phyloP scores from a whole-genome alignment of 2,888 invertebrate genomes.

The Boloria euphrosyne region DNA sequence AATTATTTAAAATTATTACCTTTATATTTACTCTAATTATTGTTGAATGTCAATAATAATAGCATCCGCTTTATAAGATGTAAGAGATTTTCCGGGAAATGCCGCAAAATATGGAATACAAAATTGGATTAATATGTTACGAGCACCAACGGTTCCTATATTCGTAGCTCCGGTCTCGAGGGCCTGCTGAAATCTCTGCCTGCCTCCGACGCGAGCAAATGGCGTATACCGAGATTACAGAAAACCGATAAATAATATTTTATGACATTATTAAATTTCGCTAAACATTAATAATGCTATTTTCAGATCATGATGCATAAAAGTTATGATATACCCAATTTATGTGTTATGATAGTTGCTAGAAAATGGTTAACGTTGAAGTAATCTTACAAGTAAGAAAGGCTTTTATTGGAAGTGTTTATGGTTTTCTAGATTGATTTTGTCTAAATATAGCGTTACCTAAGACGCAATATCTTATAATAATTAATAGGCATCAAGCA shows the following conservation, averaged over 20 bases:
- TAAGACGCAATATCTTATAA: too few relatives aligned
- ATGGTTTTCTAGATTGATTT: too few relatives aligned
- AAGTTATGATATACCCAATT: neutral
- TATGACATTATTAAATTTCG: conserved; percentile 74
- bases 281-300: conserved; percentile 74
- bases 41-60: neutral
- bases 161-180: conserved; percentile 39
- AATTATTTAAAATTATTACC: too few relatives aligned
- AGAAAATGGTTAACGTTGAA: neutral
- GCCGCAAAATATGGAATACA: conserved; percentile 25
- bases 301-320: conserved; percentile 52
- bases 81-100: conserved; percentile 10
- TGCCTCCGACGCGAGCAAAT: conserved; percentile 59
- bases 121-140: conserved; percentile 55
- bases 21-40: neutral
- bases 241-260: conserved; percentile 67
- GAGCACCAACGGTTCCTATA: conserved; percentile 41
- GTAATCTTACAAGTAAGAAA: too few relatives aligned
- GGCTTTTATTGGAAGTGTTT: too few relatives aligned
- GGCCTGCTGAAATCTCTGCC: conserved; percentile 58
- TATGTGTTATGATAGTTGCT: neutral
- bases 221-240: conserved; percentile 42
- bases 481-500: too few relatives aligned
- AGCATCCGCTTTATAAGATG: neutral
- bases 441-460: too few relatives aligned